phyloP scores from a whole-genome alignment of 1,140 invertebrate genomes.

The Dendrolimus kikuchii region DNA sequence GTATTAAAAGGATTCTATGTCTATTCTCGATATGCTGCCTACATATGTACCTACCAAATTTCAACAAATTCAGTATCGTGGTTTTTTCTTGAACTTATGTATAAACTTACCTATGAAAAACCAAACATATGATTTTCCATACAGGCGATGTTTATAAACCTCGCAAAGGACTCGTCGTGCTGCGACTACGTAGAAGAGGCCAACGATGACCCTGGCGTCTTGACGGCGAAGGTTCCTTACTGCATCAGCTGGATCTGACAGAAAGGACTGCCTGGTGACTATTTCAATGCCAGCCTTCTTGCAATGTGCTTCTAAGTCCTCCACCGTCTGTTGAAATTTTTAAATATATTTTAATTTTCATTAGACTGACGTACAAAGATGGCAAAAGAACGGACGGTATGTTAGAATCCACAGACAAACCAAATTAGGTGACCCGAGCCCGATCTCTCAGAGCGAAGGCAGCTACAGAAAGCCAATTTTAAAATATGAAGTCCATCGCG shows the following conservation, averaged over 20 bases:
- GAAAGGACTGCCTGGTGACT: slow-evolving; percentile 95
- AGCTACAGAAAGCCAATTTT: no score
- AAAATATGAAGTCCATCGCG: no score
- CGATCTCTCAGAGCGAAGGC: no score
- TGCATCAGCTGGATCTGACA: slow-evolving; percentile 96
- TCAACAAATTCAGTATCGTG: no score
- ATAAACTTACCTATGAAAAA: slow-evolving; percentile 96
- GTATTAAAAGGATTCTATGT: no score
- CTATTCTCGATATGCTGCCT: no score
- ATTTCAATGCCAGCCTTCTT: slow-evolving; percentile 95
- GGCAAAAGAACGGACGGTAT: no score
- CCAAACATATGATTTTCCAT: slow-evolving; percentile 98
- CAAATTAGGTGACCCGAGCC: no score
- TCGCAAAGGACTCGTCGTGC: slow-evolving; percentile 97
- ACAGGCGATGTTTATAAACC: slow-evolving; percentile 95
- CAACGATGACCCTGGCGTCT: slow-evolving; percentile 97
- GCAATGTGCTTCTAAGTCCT: slow-evolving; percentile 96
- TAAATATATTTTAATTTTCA: neutral
- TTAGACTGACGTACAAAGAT: no score
- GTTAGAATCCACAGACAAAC: no score
- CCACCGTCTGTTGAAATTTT: slow-evolving; percentile 85
- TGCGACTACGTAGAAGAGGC: slow-evolving; percentile 97
- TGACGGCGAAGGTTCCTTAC: slow-evolving; percentile 94
- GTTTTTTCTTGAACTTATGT: no score
- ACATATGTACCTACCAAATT: no score